Evolutionary conservation across 2,797 vertebrate genomes (phyloP).

Genomic region (Brachymystax lenok): DNA sequence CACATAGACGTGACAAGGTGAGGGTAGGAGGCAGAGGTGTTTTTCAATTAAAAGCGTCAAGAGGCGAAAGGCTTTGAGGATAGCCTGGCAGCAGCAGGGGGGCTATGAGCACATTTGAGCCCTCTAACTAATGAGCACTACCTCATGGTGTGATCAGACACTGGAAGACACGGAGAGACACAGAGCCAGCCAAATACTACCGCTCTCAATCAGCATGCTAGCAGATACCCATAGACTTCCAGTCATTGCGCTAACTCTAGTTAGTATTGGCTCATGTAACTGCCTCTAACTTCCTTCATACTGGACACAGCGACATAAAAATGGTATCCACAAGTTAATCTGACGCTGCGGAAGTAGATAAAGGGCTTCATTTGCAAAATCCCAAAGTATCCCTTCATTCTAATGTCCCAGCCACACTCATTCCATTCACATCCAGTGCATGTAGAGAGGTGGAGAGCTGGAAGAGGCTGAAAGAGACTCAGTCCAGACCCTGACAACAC

Average conservation of each 20-base stretch:
- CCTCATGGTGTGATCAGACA: background rate
- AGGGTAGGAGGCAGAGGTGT: background rate
- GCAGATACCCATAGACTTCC: background rate
- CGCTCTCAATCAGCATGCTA: background rate
- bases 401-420: background rate
- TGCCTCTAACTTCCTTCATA: too few relatives aligned
- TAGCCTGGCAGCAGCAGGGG: background rate
- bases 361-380: too few relatives aligned
- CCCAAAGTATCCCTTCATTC: background rate
- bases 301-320: too few relatives aligned
- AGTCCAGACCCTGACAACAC: background rate
- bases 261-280: too few relatives aligned
- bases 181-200: background rate
- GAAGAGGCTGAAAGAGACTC: background rate
- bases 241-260: too few relatives aligned
- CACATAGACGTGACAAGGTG: background rate
- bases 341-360: too few relatives aligned
- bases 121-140: background rate
- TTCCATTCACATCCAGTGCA: background rate
- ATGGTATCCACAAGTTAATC: too few relatives aligned
- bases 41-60: background rate
- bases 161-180: background rate
- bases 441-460: background rate
- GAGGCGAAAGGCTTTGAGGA: too few relatives aligned
- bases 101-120: background rate